Evolutionary conservation across 2,113 vertebrate species (phyloP).

Genomic region (Prunella himalayana): DNA sequence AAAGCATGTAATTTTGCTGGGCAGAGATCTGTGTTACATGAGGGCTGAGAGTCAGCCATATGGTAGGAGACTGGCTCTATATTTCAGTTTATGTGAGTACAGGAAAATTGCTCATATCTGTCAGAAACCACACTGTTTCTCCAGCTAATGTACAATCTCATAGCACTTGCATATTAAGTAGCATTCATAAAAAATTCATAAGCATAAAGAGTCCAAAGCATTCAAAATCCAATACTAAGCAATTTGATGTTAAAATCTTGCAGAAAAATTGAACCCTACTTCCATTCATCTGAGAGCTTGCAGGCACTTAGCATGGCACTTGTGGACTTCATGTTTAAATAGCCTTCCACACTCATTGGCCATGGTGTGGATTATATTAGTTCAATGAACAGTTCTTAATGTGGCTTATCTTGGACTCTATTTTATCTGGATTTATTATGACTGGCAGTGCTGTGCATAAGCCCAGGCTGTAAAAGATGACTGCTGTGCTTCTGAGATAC

Average conservation of each 20-base stretch:
- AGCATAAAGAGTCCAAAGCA: not conserved
- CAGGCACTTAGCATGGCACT: not conserved
- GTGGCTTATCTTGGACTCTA: not conserved
- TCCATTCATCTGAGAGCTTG: not conserved
- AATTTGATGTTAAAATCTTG: not conserved
- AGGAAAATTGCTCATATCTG: not conserved
- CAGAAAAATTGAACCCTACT: not conserved
- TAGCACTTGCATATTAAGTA: constrained; percentile 20
- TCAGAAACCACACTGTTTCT: not conserved
- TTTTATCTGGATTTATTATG: constrained; percentile 21
- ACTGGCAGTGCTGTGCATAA: not conserved
- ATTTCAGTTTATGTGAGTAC: not conserved
- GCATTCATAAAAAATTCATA: constrained; percentile 18
- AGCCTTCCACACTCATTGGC: not conserved
- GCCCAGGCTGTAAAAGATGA: not conserved
- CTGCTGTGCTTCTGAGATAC: not conserved
- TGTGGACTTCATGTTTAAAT: not conserved
- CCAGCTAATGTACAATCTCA: not conserved
- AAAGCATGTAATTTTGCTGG: not conserved
- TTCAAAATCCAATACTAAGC: constrained; percentile 24
- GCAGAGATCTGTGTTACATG: not conserved
- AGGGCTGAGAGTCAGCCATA: not conserved
- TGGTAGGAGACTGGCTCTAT: not conserved
- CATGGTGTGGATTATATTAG: not conserved
- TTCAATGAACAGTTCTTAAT: constrained; percentile 9